Evolutionary conservation across 2,797 vertebrate genomes (phyloP), one percentile per base, ranked within the genome.

Genomic region (Urophycis tenuis): DNA sequence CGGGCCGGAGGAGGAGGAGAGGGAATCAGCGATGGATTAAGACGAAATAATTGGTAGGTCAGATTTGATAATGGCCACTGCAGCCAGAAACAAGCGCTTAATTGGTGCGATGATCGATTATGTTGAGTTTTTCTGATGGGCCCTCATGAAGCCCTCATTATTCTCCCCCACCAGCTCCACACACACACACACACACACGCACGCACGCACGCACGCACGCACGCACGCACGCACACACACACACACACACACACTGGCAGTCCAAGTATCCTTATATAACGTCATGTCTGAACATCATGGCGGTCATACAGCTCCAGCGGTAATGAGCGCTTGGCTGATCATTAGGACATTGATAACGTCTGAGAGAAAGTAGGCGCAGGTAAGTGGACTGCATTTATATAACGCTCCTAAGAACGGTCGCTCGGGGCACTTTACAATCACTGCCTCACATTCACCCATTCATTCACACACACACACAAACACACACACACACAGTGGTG

Each of bases 41-140:
- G 88, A 87, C 86, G 86, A 94, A 93, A 93, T 94, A 93, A 94
- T 93, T 94, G 93, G 92, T 93, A 92, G 93, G 93, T 94, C 92
- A 94, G 88, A 92, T 92, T 91, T 91, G 89, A 93, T 93, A 92
- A 93, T 93, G 90, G 90, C 88, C 88, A 91, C 87, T 92, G 89
- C 84, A 87, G 70, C 90, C 85, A 88, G 88, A 87, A 93, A 88
- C 75, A 92, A 88, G 88, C 74, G 89, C 85, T 89, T 94, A 95
- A 95, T 92, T 93, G 93, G 87, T 91, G 81, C 82, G 83, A 92
- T 60, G 90, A 87, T 88, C 87, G 83, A 49, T 89, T 91, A 89
- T 90, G 87, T 64, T 53, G 86, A 86, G 92, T 91, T 94, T 90
- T 93, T 92, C 17, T 85, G 89, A 80, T 93, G 91, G 91, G 45